Conservation (phyloP, 1,140 invertebrate species). For the Microplitis mediator region DNA sequence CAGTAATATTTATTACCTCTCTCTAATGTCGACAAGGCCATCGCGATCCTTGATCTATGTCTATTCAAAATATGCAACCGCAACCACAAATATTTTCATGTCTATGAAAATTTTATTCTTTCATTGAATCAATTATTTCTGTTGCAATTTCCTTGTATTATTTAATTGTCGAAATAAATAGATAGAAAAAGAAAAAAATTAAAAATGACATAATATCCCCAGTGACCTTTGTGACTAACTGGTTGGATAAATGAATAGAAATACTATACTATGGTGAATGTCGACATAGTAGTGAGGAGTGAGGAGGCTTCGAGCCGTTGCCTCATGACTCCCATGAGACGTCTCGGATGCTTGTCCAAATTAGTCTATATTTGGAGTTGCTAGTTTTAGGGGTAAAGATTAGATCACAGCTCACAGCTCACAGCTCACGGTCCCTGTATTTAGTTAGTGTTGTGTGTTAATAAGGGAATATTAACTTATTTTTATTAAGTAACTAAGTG, state of each 20-base stretch:
- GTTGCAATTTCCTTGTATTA: not conserved
- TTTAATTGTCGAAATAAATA: not conserved
- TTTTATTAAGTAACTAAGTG: too few species aligned
- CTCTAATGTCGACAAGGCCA: constrained; percentile 2
- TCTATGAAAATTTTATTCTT: not conserved
- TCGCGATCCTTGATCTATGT: constrained; percentile 16
- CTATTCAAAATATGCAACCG: not conserved
- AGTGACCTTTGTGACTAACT: not conserved
- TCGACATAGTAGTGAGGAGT: constrained; percentile 17
- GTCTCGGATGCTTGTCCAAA: constrained; percentile 47
- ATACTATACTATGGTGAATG: constrained; percentile 43
- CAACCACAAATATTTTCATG: not conserved
- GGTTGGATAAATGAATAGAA: constrained; percentile 43
- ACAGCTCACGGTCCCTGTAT: too few species aligned
- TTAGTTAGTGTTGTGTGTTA: too few species aligned
- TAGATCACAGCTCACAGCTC: not conserved
- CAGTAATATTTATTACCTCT: constrained; percentile 15
- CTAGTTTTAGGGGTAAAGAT: constrained; percentile 13
- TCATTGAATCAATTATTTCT: not conserved
- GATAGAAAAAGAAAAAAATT: not conserved
- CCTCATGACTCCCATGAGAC: constrained; percentile 52
- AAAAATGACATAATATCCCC: not conserved
- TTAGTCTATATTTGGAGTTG: constrained; percentile 53
- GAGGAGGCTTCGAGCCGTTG: constrained; percentile 29
- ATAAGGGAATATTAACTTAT: too few species aligned